phyloP scores from a whole-genome alignment of 2,113 vertebrate genomes.

The Pelmatolapia mariae region DNA sequence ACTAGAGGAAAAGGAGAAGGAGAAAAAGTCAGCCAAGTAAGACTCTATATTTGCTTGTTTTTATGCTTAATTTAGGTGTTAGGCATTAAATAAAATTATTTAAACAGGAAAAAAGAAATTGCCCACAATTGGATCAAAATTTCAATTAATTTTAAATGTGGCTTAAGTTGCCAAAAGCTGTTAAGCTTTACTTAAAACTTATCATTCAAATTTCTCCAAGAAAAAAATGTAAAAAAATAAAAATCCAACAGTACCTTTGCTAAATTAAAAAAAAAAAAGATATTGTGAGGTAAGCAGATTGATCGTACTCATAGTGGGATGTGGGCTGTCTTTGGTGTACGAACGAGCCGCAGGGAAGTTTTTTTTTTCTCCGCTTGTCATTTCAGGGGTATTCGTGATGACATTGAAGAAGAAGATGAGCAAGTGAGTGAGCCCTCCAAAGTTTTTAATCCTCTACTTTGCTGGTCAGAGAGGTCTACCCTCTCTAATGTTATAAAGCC shows the following conservation, averaged over 20 bases:
- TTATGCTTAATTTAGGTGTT: background rate
- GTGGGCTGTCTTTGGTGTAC: conserved; percentile 80
- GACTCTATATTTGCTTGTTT: conserved; percentile 35
- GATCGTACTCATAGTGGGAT: conserved; percentile 31
- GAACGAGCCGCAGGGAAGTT: conserved; percentile 99
- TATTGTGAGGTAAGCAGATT: conserved; percentile 12
- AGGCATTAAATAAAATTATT: background rate
- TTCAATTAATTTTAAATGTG: background rate
- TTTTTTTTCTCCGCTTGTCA: conserved; percentile 98
- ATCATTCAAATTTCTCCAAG: background rate
- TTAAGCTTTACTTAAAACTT: background rate
- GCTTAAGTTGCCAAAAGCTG: background rate
- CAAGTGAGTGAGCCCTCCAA: conserved; percentile 97
- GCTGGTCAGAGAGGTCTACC: conserved; percentile 44
- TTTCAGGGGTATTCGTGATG: conserved; percentile 99
- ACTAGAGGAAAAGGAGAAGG: conserved; percentile 94
- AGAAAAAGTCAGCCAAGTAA: conserved; percentile 94
- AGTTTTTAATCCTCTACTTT: conserved; percentile 79
- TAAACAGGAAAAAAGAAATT: background rate
- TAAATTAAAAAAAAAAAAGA: background rate
- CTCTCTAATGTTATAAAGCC: background rate
- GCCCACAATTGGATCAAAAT: background rate
- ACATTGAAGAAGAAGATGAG: conserved; percentile 99
- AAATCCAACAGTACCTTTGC: background rate
- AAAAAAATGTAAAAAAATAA: background rate